These are phyloP conservation scores for Euura lappo DNA, from an alignment of 1,140 invertebrate species.

Conservation along the genomic window DNA sequence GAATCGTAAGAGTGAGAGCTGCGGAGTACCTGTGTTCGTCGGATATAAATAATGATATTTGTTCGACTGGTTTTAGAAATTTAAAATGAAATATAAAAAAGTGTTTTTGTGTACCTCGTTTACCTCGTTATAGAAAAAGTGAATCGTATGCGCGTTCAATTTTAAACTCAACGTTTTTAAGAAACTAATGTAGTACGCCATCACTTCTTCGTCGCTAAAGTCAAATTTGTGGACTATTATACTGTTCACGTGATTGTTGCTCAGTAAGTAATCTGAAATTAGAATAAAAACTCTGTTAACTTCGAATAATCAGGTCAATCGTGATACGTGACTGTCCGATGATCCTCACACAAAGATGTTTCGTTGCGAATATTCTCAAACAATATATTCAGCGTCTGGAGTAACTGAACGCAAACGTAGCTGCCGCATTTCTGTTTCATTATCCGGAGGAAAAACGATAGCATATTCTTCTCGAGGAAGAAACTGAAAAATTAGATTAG, in stretches of 20 bases:
- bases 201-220: conserved; percentile 99
- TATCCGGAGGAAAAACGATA: conserved; percentile 96
- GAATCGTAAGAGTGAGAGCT: not conserved
- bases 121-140: conserved; percentile 99
- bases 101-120: conserved; percentile 54
- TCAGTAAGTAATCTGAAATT: conserved; percentile 95
- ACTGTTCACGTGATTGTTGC: conserved; percentile 99
- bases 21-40: not conserved
- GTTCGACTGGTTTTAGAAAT: conserved; percentile 13
- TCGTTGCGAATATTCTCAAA: conserved; percentile 99
- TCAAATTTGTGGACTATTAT: conserved; percentile 99
- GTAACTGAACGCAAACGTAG: conserved; percentile 96
- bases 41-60: conserved; percentile 18
- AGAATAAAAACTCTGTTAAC: not conserved
- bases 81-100: conserved; percentile 27
- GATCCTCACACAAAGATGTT: conserved; percentile 94
- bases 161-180: conserved; percentile 98
- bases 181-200: conserved; percentile 99
- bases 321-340: conserved; percentile 10
- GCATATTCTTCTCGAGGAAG: conserved; percentile 99
- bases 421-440: conserved; percentile 97
- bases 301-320: not conserved
- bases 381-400: conserved; percentile 98
- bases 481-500: conserved; percentile 75
- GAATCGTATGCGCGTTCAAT: conserved; percentile 98